Conservation (phyloP, 2,113 vertebrate genomes). For the Naja naja region DNA sequence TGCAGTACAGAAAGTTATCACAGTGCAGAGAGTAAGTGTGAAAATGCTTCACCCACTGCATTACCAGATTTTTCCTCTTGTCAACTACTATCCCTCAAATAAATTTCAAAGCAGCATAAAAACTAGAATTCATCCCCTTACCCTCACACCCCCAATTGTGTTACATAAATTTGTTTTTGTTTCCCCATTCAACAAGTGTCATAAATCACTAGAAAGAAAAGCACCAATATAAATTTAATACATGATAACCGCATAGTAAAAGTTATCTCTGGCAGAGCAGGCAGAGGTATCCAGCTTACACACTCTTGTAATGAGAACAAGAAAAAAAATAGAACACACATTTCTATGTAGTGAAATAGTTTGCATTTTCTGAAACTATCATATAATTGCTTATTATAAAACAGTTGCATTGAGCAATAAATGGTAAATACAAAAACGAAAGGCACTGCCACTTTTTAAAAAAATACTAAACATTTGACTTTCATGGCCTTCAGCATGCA, state of each 20-base stretch:
- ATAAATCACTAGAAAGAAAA: conserved; percentile 66
- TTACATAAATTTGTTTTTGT: conserved; percentile 46
- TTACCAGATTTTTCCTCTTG: not conserved
- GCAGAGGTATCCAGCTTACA: conserved; percentile 34
- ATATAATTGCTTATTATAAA: conserved; percentile 71
- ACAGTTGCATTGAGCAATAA: conserved; percentile 73
- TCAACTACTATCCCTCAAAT: conserved; percentile 38
- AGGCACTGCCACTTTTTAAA: conserved; percentile 93
- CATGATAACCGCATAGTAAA: conserved; percentile 30
- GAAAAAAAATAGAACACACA: not conserved
- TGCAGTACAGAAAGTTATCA: conserved; percentile 17
- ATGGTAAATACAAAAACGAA: conserved; percentile 82
- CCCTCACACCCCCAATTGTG: conserved; percentile 43
- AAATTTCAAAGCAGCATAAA: conserved; percentile 46
- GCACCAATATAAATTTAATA: conserved; percentile 65
- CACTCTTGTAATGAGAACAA: conserved; percentile 17
- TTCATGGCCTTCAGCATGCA: conserved; percentile 85
- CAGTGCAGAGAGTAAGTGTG: not conserved
- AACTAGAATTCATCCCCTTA: not conserved
- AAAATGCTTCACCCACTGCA: not conserved
- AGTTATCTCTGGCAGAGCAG: conserved; percentile 39
- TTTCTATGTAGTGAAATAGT: conserved; percentile 51
- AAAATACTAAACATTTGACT: conserved; percentile 77
- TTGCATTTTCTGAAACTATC: conserved; percentile 38
- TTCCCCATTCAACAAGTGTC: conserved; percentile 47